Percentiles rank a stretch among this genome's conserved stretches.
Conservation (phyloP, 2,797 vertebrate species). For the Poecile montanus region DNA sequence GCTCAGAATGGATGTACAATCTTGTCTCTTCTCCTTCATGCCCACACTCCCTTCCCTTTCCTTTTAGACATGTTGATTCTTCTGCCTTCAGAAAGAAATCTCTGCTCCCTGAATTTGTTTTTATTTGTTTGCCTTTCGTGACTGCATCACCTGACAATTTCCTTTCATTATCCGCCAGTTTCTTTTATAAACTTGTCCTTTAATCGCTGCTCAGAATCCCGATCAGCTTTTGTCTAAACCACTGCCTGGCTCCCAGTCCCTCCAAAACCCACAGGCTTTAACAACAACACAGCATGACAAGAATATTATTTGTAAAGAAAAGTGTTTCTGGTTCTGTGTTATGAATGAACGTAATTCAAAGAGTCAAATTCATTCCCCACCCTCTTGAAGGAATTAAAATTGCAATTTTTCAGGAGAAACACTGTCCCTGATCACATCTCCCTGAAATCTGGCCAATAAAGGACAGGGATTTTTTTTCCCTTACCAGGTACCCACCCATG, state of each 20-base stretch:
- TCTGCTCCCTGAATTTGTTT: neutral
- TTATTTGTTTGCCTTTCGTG: neutral
- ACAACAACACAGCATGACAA: neutral
- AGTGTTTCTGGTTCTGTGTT: neutral
- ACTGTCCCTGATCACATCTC: neutral
- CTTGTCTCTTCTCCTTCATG: neutral
- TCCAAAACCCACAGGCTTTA: neutral
- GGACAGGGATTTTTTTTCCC: neutral
- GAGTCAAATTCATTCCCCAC: neutral
- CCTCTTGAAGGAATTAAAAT: neutral
- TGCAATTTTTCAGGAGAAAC: neutral
- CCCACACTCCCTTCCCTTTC: neutral
- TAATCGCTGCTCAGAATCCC: neutral
- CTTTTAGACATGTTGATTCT: neutral
- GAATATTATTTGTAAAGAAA: neutral
- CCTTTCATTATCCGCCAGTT: conserved; percentile 6
- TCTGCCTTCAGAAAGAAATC: conserved; percentile 18
- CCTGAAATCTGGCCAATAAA: neutral
- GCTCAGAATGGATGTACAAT: neutral
- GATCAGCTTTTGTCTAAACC: neutral
- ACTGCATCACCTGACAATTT: conserved; percentile 13
- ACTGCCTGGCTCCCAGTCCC: neutral
- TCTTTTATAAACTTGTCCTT: neutral
- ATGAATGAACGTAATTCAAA: neutral
- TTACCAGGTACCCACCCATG: neutral